Base-by-base conservation (phyloP, 2,797 vertebrate genomes). In the Neoniphon sammara region DNA sequence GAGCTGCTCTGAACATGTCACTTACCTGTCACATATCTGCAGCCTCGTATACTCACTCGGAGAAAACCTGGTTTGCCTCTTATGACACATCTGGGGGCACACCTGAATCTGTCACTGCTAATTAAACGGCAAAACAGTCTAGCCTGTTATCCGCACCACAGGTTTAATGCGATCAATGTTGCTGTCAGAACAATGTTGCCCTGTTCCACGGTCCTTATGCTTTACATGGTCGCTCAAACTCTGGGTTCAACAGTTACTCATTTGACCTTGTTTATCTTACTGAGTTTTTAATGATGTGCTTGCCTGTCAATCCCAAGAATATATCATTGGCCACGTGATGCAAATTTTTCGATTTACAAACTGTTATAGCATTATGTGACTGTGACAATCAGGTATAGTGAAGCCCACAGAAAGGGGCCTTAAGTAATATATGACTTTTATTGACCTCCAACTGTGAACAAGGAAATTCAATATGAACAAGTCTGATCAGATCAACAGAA, bases 41-140 rank as follows among this genome's bases (percentile, higher is more conserved):
- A 80, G 62, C 75, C 84, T 80, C 77, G 70, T 63, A 61, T 63
- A 25, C 64, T 74, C 64, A 75, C 90, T 85, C 80, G 66, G 78
- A 79, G 75, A 52, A 81, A 88, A 83, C 69, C 78, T 81, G 84
- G 55, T 86, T 82, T 78, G 73, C 52, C 67, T 82, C 50, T 66
- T 74, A 70, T 75, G 83, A 87, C 85, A 86, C 88, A 91, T 90
- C 84, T 87, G 78, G 70, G 83, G 78, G 67, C 82, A 81, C 86
- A 87, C 85, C 85, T 87, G 83, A 86, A 83, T 88, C 82, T 89
- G 87, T 91, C 86, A 70, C 70, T 83, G 66, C 83, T 92, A 88
- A 92, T 93, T 91, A 92, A 90, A 88, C 4, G 52, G 54, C 71
- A 9, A 78, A 78, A 75, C 84, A 66, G 76, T 80, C 75, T 20